phyloP scores from a whole-genome alignment of 2,888 invertebrate genomes.

The Eupithecia insigniata region DNA sequence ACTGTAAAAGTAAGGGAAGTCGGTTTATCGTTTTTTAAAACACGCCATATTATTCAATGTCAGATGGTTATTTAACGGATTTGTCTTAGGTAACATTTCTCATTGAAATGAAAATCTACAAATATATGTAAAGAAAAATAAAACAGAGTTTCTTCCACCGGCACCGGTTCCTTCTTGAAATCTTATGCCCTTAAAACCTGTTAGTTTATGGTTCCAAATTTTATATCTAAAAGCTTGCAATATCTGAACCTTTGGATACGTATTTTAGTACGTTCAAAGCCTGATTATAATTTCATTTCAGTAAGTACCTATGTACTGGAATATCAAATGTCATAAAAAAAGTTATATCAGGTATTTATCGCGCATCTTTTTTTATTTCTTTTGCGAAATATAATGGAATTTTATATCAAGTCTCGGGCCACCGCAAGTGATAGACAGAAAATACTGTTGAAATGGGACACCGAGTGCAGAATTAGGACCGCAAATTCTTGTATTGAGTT shows the following conservation, averaged over 20 bases:
- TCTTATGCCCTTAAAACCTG: not conserved
- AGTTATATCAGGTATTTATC: not conserved
- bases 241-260: not conserved
- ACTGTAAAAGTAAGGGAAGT: too few species aligned
- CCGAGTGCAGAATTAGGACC: conserved; percentile 29
- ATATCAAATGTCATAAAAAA: not conserved
- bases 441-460: conserved; percentile 30
- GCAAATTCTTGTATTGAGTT: conserved; percentile 32
- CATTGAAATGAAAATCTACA: too few species aligned
- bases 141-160: not conserved
- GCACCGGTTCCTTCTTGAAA: not conserved
- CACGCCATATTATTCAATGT: too few species aligned
- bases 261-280: not conserved
- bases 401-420: not conserved
- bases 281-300: not conserved
- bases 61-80: too few species aligned
- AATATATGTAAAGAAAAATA: not conserved
- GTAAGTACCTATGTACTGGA: not conserved
- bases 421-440: conserved; percentile 33
- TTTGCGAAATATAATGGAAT: not conserved
- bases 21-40: too few species aligned
- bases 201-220: not conserved
- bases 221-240: not conserved
- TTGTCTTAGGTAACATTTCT: too few species aligned
- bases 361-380: not conserved